Conservation (phyloP, 1,140 invertebrate species). For the Grapholita molesta region DNA sequence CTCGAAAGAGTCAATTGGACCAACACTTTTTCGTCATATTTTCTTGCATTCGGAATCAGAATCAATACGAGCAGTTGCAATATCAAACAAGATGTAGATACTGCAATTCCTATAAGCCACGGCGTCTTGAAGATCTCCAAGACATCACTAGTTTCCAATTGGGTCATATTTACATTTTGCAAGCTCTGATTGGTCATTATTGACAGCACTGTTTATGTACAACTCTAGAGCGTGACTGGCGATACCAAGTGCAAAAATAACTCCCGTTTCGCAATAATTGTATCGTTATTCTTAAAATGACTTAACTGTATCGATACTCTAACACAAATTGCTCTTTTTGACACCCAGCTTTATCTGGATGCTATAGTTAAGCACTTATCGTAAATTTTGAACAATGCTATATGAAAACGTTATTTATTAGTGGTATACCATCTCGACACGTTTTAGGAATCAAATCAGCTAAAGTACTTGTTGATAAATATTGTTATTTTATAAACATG, state of each 20-base stretch:
- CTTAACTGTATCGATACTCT: not conserved
- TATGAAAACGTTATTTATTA: not conserved
- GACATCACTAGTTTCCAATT: not conserved
- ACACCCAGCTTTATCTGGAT: not conserved
- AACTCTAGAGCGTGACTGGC: not conserved
- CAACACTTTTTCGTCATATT: conserved; percentile 47
- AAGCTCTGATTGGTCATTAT: conserved; percentile 3
- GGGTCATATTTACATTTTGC: not conserved
- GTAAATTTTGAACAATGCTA: conserved; percentile 12
- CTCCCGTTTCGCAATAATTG: not conserved
- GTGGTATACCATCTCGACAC: not conserved
- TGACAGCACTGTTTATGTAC: not conserved
- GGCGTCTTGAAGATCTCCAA: not conserved
- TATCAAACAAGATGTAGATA: conserved; percentile 31
- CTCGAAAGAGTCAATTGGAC: conserved; percentile 41
- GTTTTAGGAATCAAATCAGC: not conserved
- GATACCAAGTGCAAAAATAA: not conserved
- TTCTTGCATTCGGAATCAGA: conserved; percentile 35
- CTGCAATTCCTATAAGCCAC: conserved; percentile 35
- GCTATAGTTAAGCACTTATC: not conserved
- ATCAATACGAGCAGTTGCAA: conserved; percentile 30
- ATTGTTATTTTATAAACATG: not conserved
- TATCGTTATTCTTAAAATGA: not conserved
- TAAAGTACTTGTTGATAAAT: not conserved
- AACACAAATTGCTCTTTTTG: not conserved